These are phyloP conservation scores for Melipona bicolor DNA, from an alignment of 2,888 invertebrate species.

Conservation along the genomic window DNA sequence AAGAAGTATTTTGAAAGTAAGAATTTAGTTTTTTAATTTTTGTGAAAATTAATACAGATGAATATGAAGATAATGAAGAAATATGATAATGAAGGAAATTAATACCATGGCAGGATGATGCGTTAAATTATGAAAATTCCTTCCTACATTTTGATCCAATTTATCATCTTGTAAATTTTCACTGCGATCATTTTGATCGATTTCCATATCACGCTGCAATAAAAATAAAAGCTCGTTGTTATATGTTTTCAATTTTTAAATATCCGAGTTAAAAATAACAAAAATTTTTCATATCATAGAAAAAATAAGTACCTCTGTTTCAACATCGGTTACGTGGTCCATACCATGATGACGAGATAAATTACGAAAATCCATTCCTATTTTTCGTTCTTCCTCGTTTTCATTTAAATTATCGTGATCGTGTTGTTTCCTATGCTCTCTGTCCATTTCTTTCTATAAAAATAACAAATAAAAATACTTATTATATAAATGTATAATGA, in stretches of 20 bases:
- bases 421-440: slow-evolving; percentile 76
- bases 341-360: slow-evolving; percentile 74
- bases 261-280: neutral
- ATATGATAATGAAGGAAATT: too few species aligned
- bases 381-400: slow-evolving; percentile 75
- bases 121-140: slow-evolving; percentile 78
- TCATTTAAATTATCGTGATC: slow-evolving; percentile 76
- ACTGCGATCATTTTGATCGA: slow-evolving; percentile 76
- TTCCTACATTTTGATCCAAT: slow-evolving; percentile 77
- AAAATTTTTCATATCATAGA: neutral
- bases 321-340: slow-evolving; percentile 71
- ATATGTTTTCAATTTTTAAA: neutral
- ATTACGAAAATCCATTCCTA: slow-evolving; percentile 78
- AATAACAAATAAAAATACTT: slow-evolving; percentile 20
- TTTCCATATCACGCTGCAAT: slow-evolving; percentile 74
- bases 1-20: neutral
- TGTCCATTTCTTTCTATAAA: slow-evolving; percentile 79
- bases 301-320: slow-evolving; percentile 69
- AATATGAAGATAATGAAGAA: too few species aligned
- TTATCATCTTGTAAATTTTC: slow-evolving; percentile 79
- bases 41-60: neutral
- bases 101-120: slow-evolving; percentile 79
- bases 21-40: neutral
- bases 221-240: neutral
- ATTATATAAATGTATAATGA: neutral